Base-by-base conservation (phyloP, 37 sponge, comb jelly and placozoan species). In the Axinella damicornis region DNA sequence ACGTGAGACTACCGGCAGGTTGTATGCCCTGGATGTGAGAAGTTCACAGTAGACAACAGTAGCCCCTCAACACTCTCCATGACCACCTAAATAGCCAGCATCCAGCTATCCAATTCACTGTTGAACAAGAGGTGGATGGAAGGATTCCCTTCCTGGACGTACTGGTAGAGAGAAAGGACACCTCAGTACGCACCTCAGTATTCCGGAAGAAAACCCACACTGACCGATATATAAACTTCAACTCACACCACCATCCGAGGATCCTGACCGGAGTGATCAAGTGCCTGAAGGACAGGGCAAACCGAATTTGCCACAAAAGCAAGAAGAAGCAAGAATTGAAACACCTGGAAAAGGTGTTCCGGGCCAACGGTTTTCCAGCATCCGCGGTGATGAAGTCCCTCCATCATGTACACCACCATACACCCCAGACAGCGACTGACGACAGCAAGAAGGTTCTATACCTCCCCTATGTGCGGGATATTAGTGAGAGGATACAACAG, bases 221-320 rank as follows among this genome's bases (percentile, higher is more conserved):
- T 21, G 73, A 82, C 62, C 39, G 73, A 12, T 71, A 71, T 64
- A 39, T 82, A 41, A 37, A n/a, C 35, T 82, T 55, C 52, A 56
- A 5, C 35, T 82, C 83, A 46, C 83, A 82, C 63, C 73, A 82
- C 61, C 83, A 82, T 41, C 83, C 61, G 34, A 13, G 73, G 28
- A 57, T 59, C 39, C 54, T 69, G 40, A 82, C 63, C 11, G 72
- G 82, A 2, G 55, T 69, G 4, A 70, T 81, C 33, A 20, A 40
- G 28, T 70, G 83, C 64, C 68, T 82, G 53, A 56, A 66, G 35
- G 28, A 72, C 40, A 82, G 73, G 55, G 73, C 63, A 15, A n/a
- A 74, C 54, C 25, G 27, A 18, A 25, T 80, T 17, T 80, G 69
- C 53, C 69, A 66, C 52, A 18, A 5, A 41, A 32, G 22, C 19